Percentiles rank a stretch among this genome's conserved stretches.
phyloP scores from a whole-genome alignment of 2,888 invertebrate genomes.

The Panopea generosa region DNA sequence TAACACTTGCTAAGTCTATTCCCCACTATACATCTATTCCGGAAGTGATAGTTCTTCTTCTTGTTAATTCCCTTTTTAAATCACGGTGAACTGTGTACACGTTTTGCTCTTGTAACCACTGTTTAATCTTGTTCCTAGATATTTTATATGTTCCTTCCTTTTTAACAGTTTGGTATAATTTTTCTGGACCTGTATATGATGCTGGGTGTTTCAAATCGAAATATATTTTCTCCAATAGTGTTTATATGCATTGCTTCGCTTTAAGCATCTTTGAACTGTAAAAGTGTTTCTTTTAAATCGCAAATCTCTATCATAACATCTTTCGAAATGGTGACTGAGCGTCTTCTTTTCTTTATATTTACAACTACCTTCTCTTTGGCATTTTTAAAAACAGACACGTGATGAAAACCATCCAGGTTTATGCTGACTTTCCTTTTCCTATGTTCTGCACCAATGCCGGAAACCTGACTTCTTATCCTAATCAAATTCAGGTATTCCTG shows the following conservation, averaged over 20 bases:
- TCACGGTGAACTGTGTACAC: neutral
- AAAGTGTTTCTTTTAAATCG: constrained; percentile 16
- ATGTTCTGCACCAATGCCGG: neutral
- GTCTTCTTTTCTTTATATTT: constrained; percentile 20
- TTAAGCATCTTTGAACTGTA: neutral
- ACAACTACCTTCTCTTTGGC: neutral
- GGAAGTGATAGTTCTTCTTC: constrained; percentile 13
- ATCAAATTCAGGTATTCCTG: no score
- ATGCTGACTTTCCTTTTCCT: constrained; percentile 11
- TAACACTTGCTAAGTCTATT: constrained; percentile 16
- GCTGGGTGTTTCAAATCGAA: constrained; percentile 1
- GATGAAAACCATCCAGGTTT: constrained; percentile 2
- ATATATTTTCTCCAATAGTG: constrained; percentile 10
- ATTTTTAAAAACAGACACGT: constrained; percentile 24
- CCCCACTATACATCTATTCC: constrained; percentile 21
- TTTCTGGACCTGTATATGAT: constrained; percentile 7
- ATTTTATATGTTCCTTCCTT: constrained; percentile 23
- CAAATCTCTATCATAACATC: constrained; percentile 10
- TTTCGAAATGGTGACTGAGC: constrained; percentile 19
- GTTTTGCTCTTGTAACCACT: constrained; percentile 9
- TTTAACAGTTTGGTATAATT: constrained; percentile 14
- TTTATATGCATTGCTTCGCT: neutral
- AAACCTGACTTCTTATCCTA: no score
- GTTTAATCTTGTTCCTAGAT: constrained; percentile 4
- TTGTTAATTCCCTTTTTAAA: constrained; percentile 13